phyloP scores from a whole-genome alignment of 2,797 vertebrate genomes.

The Pseudochirops corinnae region DNA sequence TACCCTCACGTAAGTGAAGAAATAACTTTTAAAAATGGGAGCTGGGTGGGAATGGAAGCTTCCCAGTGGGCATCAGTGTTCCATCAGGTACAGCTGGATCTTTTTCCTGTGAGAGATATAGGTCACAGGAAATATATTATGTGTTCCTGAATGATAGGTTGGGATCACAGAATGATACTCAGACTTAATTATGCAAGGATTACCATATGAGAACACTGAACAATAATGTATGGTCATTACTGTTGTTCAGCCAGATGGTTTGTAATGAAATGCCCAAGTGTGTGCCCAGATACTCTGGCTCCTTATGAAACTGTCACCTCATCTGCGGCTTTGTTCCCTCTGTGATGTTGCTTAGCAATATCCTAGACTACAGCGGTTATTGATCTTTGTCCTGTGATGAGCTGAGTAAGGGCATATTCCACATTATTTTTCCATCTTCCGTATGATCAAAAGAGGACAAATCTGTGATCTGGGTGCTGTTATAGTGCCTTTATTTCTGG shows the following conservation, averaged over 20 bases:
- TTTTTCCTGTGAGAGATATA: conserved; percentile 35
- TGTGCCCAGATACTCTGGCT: conserved; percentile 67
- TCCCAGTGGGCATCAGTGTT: background rate
- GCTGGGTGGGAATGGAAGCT: conserved; percentile 43
- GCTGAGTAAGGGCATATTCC: conserved; percentile 66
- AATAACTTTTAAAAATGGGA: conserved; percentile 26
- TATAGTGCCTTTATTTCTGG: conserved; percentile 34
- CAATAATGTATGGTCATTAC: conserved; percentile 71
- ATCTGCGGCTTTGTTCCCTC: conserved; percentile 70
- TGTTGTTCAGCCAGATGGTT: conserved; percentile 74
- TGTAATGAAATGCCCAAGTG: conserved; percentile 69
- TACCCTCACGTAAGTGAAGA: background rate
- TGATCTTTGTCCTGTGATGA: conserved; percentile 65
- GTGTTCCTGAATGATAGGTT: conserved; percentile 55
- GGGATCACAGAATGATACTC: conserved; percentile 50
- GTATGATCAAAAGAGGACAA: conserved; percentile 66
- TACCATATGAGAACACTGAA: conserved; percentile 63
- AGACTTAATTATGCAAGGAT: conserved; percentile 64
- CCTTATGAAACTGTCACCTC: conserved; percentile 76
- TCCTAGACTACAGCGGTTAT: conserved; percentile 47
- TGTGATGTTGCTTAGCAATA: conserved; percentile 76
- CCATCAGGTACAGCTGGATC: conserved; percentile 48
- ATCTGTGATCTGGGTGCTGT: conserved; percentile 5
- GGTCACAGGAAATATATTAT: conserved; percentile 23
- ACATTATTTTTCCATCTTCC: conserved; percentile 63